Evolutionary conservation across 2,888 invertebrate species (phyloP).

Genomic region (Aspidiotus destructor): DNA sequence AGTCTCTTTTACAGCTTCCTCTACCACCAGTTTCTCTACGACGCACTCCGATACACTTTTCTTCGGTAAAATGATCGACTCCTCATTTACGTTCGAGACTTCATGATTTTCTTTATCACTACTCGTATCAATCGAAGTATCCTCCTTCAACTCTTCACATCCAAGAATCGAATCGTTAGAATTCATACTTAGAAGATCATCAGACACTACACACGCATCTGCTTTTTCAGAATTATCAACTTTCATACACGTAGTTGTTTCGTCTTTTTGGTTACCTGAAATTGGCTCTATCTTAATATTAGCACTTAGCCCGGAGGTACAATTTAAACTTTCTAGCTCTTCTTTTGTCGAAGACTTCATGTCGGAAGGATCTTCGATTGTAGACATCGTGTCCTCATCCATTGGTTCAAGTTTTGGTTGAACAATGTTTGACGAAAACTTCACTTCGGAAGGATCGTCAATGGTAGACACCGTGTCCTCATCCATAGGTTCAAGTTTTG

Average conservation of each 20-base stretch:
- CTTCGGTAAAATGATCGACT: neutral
- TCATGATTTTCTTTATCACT: slow-evolving; percentile 22
- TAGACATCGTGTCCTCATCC: too few relatives aligned
- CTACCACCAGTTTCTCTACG: neutral
- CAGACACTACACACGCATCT: neutral
- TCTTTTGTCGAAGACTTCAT: slow-evolving; percentile 15
- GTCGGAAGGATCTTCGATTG: neutral
- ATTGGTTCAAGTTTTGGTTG: too few relatives aligned
- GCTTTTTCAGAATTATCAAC: neutral
- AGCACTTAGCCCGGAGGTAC: neutral
- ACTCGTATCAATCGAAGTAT: slow-evolving; percentile 8
- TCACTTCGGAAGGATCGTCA: too few relatives aligned
- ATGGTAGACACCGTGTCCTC: too few relatives aligned
- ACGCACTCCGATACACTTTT: neutral
- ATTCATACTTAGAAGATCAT: slow-evolving; percentile 18
- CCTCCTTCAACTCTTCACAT: slow-evolving; percentile 19
- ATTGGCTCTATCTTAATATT: neutral
- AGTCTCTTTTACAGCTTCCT: slow-evolving; percentile 9
- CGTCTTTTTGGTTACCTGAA: neutral
- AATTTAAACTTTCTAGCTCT: too few relatives aligned
- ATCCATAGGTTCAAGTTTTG: too few relatives aligned
- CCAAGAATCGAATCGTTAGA: neutral
- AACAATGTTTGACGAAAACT: too few relatives aligned
- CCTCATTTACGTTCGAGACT: neutral
- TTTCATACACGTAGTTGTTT: neutral